These are phyloP conservation scores for Cryptoblepharus egeriae DNA, from an alignment of 2,797 vertebrate species.

Conservation along the genomic window DNA sequence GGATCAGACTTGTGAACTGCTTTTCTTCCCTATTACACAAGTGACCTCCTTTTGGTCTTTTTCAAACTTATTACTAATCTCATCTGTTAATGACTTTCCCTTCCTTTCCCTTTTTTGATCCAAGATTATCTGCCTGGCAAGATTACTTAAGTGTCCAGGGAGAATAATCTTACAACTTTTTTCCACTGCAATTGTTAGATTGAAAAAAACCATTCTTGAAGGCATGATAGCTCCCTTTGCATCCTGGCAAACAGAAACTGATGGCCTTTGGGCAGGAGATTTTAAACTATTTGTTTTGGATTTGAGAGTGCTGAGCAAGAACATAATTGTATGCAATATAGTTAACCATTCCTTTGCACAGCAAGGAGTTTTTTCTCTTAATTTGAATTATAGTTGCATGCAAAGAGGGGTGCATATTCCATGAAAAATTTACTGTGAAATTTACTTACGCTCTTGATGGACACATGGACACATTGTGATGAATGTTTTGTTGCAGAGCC, in stretches of 20 bases:
- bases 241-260: not conserved
- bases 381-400: too few relatives aligned
- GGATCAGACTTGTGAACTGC: not conserved
- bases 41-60: slow-evolving; percentile 1
- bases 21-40: not conserved
- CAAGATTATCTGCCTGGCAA: slow-evolving; percentile 38
- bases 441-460: too few relatives aligned
- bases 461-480: too few relatives aligned
- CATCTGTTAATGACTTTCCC: slow-evolving; percentile 30
- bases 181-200: not conserved
- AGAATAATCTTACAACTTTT: not conserved
- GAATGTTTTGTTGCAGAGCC: too few relatives aligned
- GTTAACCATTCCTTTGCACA: not conserved
- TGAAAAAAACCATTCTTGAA: slow-evolving; percentile 5
- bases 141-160: slow-evolving; percentile 32
- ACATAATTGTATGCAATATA: not conserved
- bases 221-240: not conserved
- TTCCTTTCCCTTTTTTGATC: not conserved
- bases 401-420: too few relatives aligned
- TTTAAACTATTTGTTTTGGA: not conserved
- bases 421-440: too few relatives aligned
- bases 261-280: not conserved
- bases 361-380: not conserved
- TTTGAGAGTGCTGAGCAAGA: not conserved
- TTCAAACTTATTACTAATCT: slow-evolving; percentile 26